Percentiles rank a stretch among this genome's conserved stretches.
Evolutionary conservation across 2,113 vertebrate genomes (phyloP).

Genomic region (Vulpes ferrilata): DNA sequence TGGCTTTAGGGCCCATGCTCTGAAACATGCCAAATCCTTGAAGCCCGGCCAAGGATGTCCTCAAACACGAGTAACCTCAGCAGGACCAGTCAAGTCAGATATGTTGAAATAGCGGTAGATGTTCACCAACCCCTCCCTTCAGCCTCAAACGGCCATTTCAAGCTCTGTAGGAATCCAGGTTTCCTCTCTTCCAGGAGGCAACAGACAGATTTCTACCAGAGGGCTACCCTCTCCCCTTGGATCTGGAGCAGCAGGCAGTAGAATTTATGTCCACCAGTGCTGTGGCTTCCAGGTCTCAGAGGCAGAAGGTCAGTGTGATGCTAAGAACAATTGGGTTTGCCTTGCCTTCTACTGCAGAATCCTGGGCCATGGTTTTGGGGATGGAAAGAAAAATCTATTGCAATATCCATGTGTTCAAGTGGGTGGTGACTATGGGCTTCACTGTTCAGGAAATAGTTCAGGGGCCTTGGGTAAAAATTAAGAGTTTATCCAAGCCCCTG

Average conservation of each 20-base stretch:
- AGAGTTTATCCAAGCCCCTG: background rate
- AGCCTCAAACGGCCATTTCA: slow-evolving; percentile 66
- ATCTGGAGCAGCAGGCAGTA: slow-evolving; percentile 80
- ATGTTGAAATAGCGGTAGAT: slow-evolving; percentile 75
- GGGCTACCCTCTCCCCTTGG: slow-evolving; percentile 81
- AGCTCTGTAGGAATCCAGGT: slow-evolving; percentile 84
- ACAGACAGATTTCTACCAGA: slow-evolving; percentile 79
- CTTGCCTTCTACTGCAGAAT: slow-evolving; percentile 75
- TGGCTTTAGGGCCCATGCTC: slow-evolving; percentile 67
- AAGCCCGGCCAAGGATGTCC: slow-evolving; percentile 70
- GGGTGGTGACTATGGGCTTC: slow-evolving; percentile 54
- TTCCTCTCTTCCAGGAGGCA: slow-evolving; percentile 83
- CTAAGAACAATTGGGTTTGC: slow-evolving; percentile 74
- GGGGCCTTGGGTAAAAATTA: background rate
- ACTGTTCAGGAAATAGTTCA: slow-evolving; percentile 7
- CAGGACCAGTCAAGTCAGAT: slow-evolving; percentile 74
- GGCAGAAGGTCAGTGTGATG: slow-evolving; percentile 80
- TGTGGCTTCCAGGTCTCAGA: slow-evolving; percentile 80
- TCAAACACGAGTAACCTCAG: slow-evolving; percentile 50
- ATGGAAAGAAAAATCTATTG: slow-evolving; percentile 56
- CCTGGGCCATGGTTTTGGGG: slow-evolving; percentile 76
- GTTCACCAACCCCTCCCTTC: slow-evolving; percentile 60
- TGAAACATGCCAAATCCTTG: slow-evolving; percentile 29
- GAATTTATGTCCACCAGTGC: slow-evolving; percentile 75
- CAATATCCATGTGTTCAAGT: slow-evolving; percentile 1